Base-by-base conservation (phyloP, 1,140 invertebrate genomes). In the Musca vetustissima region DNA sequence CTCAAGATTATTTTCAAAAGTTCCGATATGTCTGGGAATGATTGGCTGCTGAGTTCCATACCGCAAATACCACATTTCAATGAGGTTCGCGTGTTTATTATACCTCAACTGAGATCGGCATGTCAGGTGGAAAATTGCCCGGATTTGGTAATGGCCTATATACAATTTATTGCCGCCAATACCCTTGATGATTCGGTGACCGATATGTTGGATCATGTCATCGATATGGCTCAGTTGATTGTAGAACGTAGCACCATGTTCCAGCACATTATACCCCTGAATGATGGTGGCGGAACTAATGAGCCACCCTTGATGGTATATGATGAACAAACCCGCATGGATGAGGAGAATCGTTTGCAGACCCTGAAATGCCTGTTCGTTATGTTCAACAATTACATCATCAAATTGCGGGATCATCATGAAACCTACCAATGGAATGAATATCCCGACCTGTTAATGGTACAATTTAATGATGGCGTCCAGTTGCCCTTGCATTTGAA, bases 211-310 rank as follows among this genome's bases (percentile, higher is more conserved):
- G 89, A 90, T 70, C 80, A 90, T 21, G 88, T 89, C 8, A 83
- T 83, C 82, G 95, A 98, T 80, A 89, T 98, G 74, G 92, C 94
- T 2, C 93, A 95, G 73, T 84, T 98, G 53, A 92, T 98, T 61
- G 95, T 98, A 17, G 96, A 98, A 82, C 85, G 96, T n/a, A 92
- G 91, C 70, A 94, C 92, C 7, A 91, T 98, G 69, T 91, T 95
- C 53, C 89, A 90, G 36, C 90, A 92, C 64, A 92, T 98, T 67
- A 83, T 97, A 19, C 94, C 82, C 6, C 75, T 74, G 0, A 74
- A 72, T 50, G 75, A 94, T 1, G 57, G 76, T 84, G n/a, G n/a
- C n/a, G n/a, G n/a, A n/a, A 15, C 28, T 25, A 24, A 32, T 47
- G 24, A 21, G 15, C 13, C 50, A n/a, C n/a, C n/a, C n/a, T n/a